These are phyloP conservation scores for Ornithoptera priamus DNA, from an alignment of 2,888 invertebrate species.

Conservation along the genomic window DNA sequence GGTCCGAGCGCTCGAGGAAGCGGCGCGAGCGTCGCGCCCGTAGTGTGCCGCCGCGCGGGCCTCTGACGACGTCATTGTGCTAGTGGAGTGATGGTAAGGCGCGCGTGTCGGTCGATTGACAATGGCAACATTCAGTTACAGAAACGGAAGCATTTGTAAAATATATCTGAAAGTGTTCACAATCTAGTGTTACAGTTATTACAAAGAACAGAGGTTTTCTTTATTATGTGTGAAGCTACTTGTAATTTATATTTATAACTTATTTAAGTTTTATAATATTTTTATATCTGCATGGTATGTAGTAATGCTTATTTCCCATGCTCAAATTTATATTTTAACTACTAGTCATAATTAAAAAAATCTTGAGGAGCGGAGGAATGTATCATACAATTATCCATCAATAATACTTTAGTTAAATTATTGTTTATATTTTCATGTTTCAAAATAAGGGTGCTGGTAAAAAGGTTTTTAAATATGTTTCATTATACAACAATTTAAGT, in stretches of 20 bases:
- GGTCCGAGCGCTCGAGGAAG: slow-evolving; percentile 91
- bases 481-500: slow-evolving; percentile 52
- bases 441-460: slow-evolving; percentile 58
- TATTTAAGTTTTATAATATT: slow-evolving; percentile 67
- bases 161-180: slow-evolving; percentile 46
- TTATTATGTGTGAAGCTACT: slow-evolving; percentile 55
- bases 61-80: slow-evolving; percentile 41
- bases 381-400: slow-evolving; percentile 49
- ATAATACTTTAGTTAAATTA: slow-evolving; percentile 62
- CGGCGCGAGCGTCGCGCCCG: slow-evolving; percentile 83
- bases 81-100: slow-evolving; percentile 43
- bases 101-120: slow-evolving; percentile 35
- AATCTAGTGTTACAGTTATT: slow-evolving; percentile 43
- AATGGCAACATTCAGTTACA: slow-evolving; percentile 30
- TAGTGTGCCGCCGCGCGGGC: slow-evolving; percentile 48
- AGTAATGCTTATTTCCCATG: slow-evolving; percentile 75
- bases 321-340: slow-evolving; percentile 77
- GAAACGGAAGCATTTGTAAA: slow-evolving; percentile 35
- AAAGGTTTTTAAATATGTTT: slow-evolving; percentile 52
- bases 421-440: slow-evolving; percentile 48
- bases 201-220: slow-evolving; percentile 40
- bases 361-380: slow-evolving; percentile 52
- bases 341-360: slow-evolving; percentile 75
- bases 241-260: slow-evolving; percentile 73
- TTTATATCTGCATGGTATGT: slow-evolving; percentile 76